These are phyloP conservation scores for Lytechinus variegatus DNA, from an alignment of 35 echinoderm and acorn worm species.

Conservation along the genomic window DNA sequence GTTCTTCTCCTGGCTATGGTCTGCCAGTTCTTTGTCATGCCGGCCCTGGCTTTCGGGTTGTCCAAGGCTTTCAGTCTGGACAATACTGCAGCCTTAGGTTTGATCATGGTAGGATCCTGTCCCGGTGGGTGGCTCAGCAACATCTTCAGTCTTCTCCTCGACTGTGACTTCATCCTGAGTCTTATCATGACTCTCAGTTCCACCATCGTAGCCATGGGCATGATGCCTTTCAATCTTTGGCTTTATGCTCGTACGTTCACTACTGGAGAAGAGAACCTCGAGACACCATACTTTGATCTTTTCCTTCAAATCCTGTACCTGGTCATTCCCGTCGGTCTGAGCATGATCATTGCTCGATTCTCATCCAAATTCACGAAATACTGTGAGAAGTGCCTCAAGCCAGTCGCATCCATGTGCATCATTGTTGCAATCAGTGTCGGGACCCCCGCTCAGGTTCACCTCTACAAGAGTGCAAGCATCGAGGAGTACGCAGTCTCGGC, in stretches of 20 bases:
- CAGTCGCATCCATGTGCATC: constrained; percentile 61
- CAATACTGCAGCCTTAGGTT: constrained; percentile 59
- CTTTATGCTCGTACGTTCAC: constrained; percentile 69
- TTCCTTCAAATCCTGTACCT: constrained; percentile 66
- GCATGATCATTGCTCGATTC: constrained; percentile 64
- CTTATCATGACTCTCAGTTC: constrained; percentile 92
- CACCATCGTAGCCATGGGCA: constrained; percentile 81
- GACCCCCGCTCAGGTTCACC: constrained; percentile 67
- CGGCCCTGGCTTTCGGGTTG: constrained; percentile 66
- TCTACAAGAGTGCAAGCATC: constrained; percentile 48
- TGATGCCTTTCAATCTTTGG: constrained; percentile 96
- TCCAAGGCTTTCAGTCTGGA: constrained; percentile 69
- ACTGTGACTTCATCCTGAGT: constrained; percentile 87
- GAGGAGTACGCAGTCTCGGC: constrained; percentile 56
- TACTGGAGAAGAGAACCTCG: constrained; percentile 57
- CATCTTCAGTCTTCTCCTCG: constrained; percentile 75
- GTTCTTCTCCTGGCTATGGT: constrained; percentile 73
- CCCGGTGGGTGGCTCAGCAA: constrained; percentile 93
- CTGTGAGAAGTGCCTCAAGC: constrained; percentile 77
- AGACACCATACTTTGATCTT: constrained; percentile 77
- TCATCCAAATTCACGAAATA: constrained; percentile 69
- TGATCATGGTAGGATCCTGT: constrained; percentile 74
- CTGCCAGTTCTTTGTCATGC: constrained; percentile 93
- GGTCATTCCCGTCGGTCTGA: constrained; percentile 66
- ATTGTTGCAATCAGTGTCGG: constrained; percentile 61